Evolutionary conservation across 2,888 invertebrate genomes (phyloP), one percentile per base, ranked within the genome.

Genomic region (Beris morrisii): DNA sequence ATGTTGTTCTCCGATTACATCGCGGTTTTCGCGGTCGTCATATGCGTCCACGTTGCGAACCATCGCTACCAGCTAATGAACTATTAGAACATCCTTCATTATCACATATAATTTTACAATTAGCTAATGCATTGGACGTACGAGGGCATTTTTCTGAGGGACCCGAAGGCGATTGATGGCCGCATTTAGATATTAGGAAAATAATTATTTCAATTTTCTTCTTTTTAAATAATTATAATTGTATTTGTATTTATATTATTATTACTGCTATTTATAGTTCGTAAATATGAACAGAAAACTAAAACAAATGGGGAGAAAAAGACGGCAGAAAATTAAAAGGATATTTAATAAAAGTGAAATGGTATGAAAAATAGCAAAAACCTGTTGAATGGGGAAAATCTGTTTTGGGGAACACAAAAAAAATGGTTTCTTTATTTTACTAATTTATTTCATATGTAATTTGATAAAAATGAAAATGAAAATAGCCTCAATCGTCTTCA

Each of bases 1-100:
- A 93, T 83, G 90, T 93, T 74, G 91, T 93, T 58, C 83, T 97
- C 72, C 89, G 93, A 72, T 85, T 94, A 76, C 97, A 97, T 82
- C 88, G 94, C 70, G 89, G 90, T 67, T 90, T 89, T 80, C 86
- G 93, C 75, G 89, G 91, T 69, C 88, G 91, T n/a, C 89, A 90
- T 75, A 92, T 91, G 81, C 87, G 92, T 75, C 93, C 96, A 12
- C 86, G 91, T 55, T 90, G 91, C 74, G 91, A 92, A 74, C 96
- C 96, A 43, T 86, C 89, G 28, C 82, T 97, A 72, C 95, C 96
- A 30, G 93, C 93, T 74, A 87, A 88, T 57, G 95, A 96, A 71
- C 83, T 97, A 12, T 84, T 94, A 67, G 93, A 93, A 73, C 92
- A 95, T 77, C 90, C 93, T 5, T 84, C 87, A 50, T 84, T 97